Percentiles rank a stretch among this genome's conserved stretches.
These are phyloP conservation scores for Alethe castanea DNA, from an alignment of 2,113 vertebrate genomes.

Conservation along the genomic window DNA sequence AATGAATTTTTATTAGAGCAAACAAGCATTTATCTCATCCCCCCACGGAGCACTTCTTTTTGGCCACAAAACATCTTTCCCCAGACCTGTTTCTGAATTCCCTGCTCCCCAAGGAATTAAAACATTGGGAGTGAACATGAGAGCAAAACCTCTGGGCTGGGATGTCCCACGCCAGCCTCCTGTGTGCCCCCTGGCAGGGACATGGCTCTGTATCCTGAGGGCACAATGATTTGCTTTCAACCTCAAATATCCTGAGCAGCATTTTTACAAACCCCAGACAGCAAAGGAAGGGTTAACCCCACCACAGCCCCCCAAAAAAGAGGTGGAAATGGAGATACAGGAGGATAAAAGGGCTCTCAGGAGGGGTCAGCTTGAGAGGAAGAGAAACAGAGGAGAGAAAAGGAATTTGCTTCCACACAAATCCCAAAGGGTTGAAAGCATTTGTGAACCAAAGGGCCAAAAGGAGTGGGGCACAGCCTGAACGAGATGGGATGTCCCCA, in stretches of 20 bases:
- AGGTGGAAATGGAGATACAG: not conserved
- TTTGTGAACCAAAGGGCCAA: not conserved
- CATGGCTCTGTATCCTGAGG: rapidly evolving
- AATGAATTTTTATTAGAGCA: not conserved
- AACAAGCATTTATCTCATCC: not conserved
- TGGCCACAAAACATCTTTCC: not conserved
- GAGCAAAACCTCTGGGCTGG: not conserved
- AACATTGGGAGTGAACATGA: rapidly evolving
- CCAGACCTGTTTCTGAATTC: not conserved
- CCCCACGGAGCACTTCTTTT: rapidly evolving
- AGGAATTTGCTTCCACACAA: slow-evolving; percentile 15
- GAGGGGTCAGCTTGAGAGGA: not conserved
- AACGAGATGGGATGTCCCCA: not conserved
- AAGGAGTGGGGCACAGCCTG: not conserved
- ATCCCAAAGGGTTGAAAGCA: not conserved
- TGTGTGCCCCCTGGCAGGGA: not conserved
- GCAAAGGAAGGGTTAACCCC: not conserved
- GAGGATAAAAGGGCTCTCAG: slow-evolving; percentile 24
- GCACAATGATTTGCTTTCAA: not conserved
- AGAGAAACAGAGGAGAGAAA: not conserved
- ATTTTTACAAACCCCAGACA: not conserved
- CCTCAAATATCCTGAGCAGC: not conserved
- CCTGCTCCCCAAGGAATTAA: not conserved
- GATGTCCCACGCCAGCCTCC: not conserved
- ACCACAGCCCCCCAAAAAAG: not conserved